These are phyloP conservation scores for Rapana venosa DNA, from an alignment of 2,888 invertebrate genomes.

Conservation along the genomic window DNA sequence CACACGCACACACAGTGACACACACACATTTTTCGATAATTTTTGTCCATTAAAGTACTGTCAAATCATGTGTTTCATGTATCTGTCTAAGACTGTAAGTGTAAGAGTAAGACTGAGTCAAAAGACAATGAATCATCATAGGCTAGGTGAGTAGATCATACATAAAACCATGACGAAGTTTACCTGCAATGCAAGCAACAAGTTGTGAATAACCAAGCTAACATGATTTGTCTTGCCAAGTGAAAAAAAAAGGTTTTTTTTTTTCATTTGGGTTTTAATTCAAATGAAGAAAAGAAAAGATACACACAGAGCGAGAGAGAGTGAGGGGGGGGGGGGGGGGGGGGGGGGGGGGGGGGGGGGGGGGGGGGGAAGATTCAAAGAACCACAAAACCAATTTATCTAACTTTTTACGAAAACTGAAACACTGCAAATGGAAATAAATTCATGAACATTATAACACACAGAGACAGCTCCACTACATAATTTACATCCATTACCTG, in stretches of 20 bases:
- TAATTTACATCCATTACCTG: conserved; percentile 84
- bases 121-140: neutral
- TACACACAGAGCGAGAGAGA: neutral
- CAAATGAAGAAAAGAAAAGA: neutral
- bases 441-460: neutral
- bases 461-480: neutral
- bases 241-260: no score
- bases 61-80: no score
- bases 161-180: neutral
- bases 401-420: no score
- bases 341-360: no score
- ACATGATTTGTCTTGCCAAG: no score
- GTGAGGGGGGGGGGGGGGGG: neutral
- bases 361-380: no score
- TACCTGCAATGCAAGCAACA: no score
- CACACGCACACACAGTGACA: no score
- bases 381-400: no score
- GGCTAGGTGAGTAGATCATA: neutral
- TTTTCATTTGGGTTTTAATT: no score
- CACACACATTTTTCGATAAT: no score
- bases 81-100: neutral
- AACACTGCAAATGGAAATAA: neutral
- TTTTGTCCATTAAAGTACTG: no score
- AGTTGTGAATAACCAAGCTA: neutral
- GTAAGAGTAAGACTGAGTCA: neutral